Evolutionary conservation across 2,797 vertebrate species (phyloP).

Genomic region (Microchirus variegatus): DNA sequence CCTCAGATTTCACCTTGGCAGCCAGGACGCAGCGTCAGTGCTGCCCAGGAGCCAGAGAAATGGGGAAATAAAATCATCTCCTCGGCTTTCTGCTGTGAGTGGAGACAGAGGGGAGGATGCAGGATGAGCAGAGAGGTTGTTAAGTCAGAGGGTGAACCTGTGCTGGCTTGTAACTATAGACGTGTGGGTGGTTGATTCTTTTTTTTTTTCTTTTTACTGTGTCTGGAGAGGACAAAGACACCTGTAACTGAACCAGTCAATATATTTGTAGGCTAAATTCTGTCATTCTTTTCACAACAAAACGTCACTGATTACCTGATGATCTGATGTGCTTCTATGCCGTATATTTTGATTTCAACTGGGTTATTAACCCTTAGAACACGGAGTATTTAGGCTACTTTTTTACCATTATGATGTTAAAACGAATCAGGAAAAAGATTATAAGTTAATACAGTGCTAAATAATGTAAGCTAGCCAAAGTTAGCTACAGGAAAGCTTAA

Average conservation of each 20-base stretch:
- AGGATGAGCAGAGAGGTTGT: conserved; percentile 33
- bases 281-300: conserved; percentile 1
- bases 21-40: conserved; percentile 15
- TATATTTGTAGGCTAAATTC: conserved; percentile 22
- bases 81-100: conserved; percentile 51
- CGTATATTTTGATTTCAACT: no score
- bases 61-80: conserved; percentile 65
- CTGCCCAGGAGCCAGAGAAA: conserved; percentile 44
- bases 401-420: background rate
- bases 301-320: no score
- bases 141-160: conserved; percentile 23
- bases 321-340: no score
- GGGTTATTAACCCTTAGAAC: no score
- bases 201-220: background rate
- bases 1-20: conserved; percentile 61
- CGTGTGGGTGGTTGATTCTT: conserved; percentile 13
- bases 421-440: background rate
- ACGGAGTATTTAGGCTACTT: no score
- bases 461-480: conserved; percentile 9
- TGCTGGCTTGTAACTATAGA: conserved; percentile 2
- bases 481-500: conserved; percentile 27
- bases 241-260: conserved; percentile 21
- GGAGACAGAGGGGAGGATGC: conserved; percentile 23
- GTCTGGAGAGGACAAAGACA: conserved; percentile 9
- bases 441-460: background rate